Evolutionary conservation across 1,140 invertebrate genomes (phyloP), one percentile per base, ranked within the genome.

Genomic region (Rhagoletis pomonella): DNA sequence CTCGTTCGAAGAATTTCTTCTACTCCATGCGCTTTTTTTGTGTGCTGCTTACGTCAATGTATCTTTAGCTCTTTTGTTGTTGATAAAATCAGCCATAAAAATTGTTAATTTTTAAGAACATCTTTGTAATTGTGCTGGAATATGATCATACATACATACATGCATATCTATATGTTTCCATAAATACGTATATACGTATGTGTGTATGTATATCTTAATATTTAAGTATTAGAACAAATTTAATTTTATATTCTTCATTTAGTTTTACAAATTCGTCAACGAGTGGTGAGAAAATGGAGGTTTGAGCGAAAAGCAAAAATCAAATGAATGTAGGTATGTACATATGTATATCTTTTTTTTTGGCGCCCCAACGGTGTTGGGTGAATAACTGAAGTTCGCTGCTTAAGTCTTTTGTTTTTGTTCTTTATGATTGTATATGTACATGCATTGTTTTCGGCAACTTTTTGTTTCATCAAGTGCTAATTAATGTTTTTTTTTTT

Each of bases 51-150:
- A 29, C 29, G 14, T 39, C 14, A 47, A 14, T 29, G 29, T 29
- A 29, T 29, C 29, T 29, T 29, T 29, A 12, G 60, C 67, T 73
- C 67, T 73, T 73, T 73, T 73, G 67, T 73, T 73, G 12, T 73
- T 73, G 67, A 73, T 73, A 73, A 73, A 14, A 73, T 73, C 67
- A 47, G 42, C 42, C 2, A 73, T 73, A 73, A 73, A 73, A 44
- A 73, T n/a, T 73, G 39, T 73, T 73, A 73, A 44, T 73, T 73
- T 73, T n/a, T 73, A 42, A 44, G 2, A 42, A 4, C 12, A n/a
- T 7, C 42, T 44, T 29, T 67, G 50, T 42, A 67, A 67, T 39
- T 67, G 39, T 67, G 19, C 39, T 29, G 29, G 29, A 67, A 67
- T 3, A 10, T 12, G 9, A 55, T 9, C 10, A 55, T 55, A 55